phyloP scores from a whole-genome alignment of 2,888 invertebrate genomes.

The Abrostola tripartita region DNA sequence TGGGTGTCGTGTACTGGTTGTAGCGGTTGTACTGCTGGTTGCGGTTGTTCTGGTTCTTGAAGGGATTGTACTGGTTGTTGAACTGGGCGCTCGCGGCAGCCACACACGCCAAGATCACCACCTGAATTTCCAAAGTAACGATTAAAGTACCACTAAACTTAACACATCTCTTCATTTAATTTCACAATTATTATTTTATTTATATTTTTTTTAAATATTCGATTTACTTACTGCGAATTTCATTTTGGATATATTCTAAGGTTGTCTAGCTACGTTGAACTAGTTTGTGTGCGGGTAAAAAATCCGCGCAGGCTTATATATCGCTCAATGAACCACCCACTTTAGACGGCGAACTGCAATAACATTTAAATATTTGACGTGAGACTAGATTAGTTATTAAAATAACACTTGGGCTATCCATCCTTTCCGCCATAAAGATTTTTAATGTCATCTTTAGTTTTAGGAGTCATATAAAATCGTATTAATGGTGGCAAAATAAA shows the following conservation, averaged over 20 bases:
- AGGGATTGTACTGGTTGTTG: constrained; percentile 43
- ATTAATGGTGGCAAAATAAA: background rate
- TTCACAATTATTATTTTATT: constrained; percentile 2
- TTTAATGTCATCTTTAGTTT: constrained; percentile 52
- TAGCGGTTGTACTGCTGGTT: constrained; percentile 29
- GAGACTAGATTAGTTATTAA: constrained; percentile 67
- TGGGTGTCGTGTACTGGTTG: constrained; percentile 33
- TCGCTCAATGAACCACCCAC: constrained; percentile 80
- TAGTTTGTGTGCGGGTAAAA: constrained; percentile 83
- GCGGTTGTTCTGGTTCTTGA: constrained; percentile 19
- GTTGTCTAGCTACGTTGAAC: constrained; percentile 78
- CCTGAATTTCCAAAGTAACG: constrained; percentile 55
- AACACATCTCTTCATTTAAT: constrained; percentile 29
- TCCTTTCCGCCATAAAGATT: constrained; percentile 53
- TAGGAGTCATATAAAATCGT: constrained; percentile 27
- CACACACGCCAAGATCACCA: constrained; percentile 68
- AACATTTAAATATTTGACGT: constrained; percentile 80
- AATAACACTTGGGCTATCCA: constrained; percentile 66
- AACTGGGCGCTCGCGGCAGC: constrained; percentile 71
- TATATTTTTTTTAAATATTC: constrained; percentile 19
- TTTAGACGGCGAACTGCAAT: constrained; percentile 76
- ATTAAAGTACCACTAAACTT: constrained; percentile 21
- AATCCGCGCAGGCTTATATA: constrained; percentile 83
- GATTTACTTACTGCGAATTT: constrained; percentile 77
- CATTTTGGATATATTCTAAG: constrained; percentile 67